Evolutionary conservation across 2,797 vertebrate genomes (phyloP), one percentile per base, ranked within the genome.

Genomic region (Linurgus olivaceus): DNA sequence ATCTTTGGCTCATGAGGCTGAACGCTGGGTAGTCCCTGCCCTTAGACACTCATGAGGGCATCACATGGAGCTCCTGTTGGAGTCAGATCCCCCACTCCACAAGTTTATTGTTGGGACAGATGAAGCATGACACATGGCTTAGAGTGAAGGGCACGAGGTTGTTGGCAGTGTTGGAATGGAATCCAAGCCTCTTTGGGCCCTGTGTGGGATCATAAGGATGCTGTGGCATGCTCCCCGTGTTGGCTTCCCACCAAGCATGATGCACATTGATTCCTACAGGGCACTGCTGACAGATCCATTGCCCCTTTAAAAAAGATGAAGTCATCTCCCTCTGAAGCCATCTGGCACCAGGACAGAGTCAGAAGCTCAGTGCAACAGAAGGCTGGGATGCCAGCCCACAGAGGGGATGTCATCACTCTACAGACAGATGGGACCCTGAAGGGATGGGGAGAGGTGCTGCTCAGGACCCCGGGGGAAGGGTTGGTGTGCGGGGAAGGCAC

Each of bases 261-360:
- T 71, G 68, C 26, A 71, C 40, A 8, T 63, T 24, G 73, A 66
- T 93, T 83, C 83, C 89, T 94, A 85, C 67, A 90, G 82, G 63
- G 86, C 61, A 35, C 42, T 88, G 76, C 81, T 88, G 90, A 93
- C 93, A 96, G 72, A 92, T 88, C 79, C 44, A 38, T 51, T 91
- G 88, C 93, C 48, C 96, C 95, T 97, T 98, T 97, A 97, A 98
- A 97, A 94, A 88, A 61, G 95, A 97, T 98, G 97, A 98, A 97
- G 93, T 98, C 97, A 98, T 96, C 25, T 83, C 37, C 85, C 75
- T 88, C 45, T 0, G 2, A 96, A 95, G 94, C 97, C 97, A 98
- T 97, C 95, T 98, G 98, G 97, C 95, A 93, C 63, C 44, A 52
- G 25, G 75, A 94, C 89, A 88, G 81, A 93, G 89, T 93, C 87